phyloP scores from a whole-genome alignment of 2,797 vertebrate genomes.

The Cottoperca gobio region DNA sequence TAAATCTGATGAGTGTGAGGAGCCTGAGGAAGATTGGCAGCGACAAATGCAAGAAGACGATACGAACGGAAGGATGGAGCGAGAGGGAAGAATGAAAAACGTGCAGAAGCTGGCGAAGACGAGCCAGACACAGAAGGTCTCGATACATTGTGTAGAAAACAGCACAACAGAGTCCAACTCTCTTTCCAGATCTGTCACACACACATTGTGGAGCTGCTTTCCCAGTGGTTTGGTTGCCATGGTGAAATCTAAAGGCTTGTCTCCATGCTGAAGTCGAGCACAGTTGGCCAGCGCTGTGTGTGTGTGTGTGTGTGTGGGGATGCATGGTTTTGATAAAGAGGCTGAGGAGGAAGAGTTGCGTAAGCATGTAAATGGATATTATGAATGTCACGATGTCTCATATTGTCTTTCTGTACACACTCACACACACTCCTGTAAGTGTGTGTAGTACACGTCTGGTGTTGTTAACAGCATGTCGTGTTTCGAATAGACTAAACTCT shows the following conservation, averaged over 20 bases:
- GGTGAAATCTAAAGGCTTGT: slow-evolving; percentile 67
- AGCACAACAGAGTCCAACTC: slow-evolving; percentile 21
- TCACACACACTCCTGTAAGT: neutral
- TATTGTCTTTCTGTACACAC: neutral
- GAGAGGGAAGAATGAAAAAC: too few species aligned
- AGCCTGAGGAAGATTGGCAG: neutral
- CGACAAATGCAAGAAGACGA: neutral
- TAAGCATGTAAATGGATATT: slow-evolving; percentile 29
- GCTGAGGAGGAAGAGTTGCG: slow-evolving; percentile 3
- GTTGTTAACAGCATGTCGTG: too few species aligned
- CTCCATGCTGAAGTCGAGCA: slow-evolving; percentile 56
- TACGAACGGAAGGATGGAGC: neutral
- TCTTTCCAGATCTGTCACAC: slow-evolving; percentile 30
- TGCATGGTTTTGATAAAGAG: slow-evolving; percentile 19
- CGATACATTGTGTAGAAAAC: slow-evolving; percentile 21
- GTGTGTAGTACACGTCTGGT: too few species aligned
- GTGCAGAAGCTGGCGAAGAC: neutral
- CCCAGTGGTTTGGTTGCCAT: slow-evolving; percentile 70
- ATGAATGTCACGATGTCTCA: slow-evolving; percentile 38
- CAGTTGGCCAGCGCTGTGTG: slow-evolving; percentile 32
- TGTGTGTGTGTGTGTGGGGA: slow-evolving; percentile 30
- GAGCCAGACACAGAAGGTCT: slow-evolving; percentile 12
- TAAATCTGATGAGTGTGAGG: neutral
- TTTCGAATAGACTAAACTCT: too few species aligned
- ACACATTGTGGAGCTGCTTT: slow-evolving; percentile 48